Percentiles rank a stretch among this genome's conserved stretches.
These are phyloP conservation scores for Halotydeus destructor DNA, from an alignment of 1,140 invertebrate genomes.

Conservation along the genomic window DNA sequence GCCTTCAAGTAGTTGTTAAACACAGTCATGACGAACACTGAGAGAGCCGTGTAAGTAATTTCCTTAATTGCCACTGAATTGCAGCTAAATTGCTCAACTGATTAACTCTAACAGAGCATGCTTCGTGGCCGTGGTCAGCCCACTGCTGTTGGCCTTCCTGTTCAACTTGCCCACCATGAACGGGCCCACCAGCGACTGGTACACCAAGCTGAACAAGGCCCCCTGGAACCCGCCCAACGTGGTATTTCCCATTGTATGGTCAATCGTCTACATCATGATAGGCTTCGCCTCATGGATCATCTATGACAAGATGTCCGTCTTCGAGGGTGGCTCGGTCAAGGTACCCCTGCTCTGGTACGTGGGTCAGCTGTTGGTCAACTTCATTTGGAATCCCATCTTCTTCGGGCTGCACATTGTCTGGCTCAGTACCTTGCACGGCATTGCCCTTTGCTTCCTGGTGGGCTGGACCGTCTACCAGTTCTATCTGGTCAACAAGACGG, in stretches of 20 bases:
- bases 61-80: too few species aligned
- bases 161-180: too few species aligned
- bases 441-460: slow-evolving; percentile 37
- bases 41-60: too few species aligned
- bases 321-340: slow-evolving; percentile 34
- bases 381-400: slow-evolving; percentile 71
- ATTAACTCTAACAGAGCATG: too few species aligned
- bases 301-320: slow-evolving; percentile 49
- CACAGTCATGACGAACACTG: too few species aligned
- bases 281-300: slow-evolving; percentile 69
- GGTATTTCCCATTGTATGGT: slow-evolving; percentile 60
- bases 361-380: slow-evolving; percentile 53
- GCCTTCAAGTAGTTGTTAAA: too few species aligned
- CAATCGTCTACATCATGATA: slow-evolving; percentile 50
- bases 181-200: too few species aligned
- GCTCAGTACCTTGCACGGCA: slow-evolving; percentile 47
- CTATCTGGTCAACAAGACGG: slow-evolving; percentile 39
- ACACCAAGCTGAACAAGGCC: slow-evolving; percentile 55
- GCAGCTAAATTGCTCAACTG: too few species aligned
- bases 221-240: slow-evolving; percentile 55
- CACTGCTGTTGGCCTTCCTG: too few species aligned
- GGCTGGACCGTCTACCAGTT: slow-evolving; percentile 40
- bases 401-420: slow-evolving; percentile 49
- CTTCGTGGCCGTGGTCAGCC: too few species aligned
- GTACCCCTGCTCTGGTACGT: slow-evolving; percentile 49